phyloP scores from a whole-genome alignment of 2,888 invertebrate genomes.

The Chelonus formosanus region DNA sequence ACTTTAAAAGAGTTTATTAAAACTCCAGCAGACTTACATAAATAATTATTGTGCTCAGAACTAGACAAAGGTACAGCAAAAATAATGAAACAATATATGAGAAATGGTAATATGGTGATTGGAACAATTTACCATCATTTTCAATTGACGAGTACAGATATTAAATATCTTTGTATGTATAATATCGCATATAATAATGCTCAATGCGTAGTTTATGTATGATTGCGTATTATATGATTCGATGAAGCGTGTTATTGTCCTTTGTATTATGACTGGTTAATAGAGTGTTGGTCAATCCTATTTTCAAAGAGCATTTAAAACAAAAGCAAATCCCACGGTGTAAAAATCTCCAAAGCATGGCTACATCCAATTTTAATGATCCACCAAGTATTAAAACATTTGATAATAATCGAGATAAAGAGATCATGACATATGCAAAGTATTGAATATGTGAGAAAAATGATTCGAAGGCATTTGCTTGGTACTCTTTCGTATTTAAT shows the following conservation, averaged over 20 bases:
- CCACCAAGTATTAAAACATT: too few species aligned
- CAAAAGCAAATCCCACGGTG: constrained; percentile 11
- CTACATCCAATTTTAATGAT: not conserved
- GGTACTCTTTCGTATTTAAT: not conserved
- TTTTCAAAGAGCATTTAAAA: constrained; percentile 14
- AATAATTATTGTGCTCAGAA: too few species aligned
- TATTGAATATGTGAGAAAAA: too few species aligned
- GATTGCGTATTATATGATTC: constrained; percentile 21
- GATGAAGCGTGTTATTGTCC: constrained; percentile 37
- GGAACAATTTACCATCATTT: not conserved
- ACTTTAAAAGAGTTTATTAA: too few species aligned
- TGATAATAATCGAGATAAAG: too few species aligned
- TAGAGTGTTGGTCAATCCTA: constrained; percentile 27
- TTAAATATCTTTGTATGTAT: too few species aligned
- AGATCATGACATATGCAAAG: too few species aligned
- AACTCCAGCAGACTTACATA: too few species aligned
- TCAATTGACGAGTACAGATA: too few species aligned
- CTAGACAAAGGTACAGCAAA: not conserved
- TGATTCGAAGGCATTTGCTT: too few species aligned
- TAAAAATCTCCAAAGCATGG: constrained; percentile 5
- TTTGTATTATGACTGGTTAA: constrained; percentile 31
- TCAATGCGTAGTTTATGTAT: constrained; percentile 18
- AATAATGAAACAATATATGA: not conserved
- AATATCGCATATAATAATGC: too few species aligned
- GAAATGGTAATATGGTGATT: too few species aligned